Evolutionary conservation across 2,113 vertebrate species (phyloP).

Genomic region (Platycercus adscitus): DNA sequence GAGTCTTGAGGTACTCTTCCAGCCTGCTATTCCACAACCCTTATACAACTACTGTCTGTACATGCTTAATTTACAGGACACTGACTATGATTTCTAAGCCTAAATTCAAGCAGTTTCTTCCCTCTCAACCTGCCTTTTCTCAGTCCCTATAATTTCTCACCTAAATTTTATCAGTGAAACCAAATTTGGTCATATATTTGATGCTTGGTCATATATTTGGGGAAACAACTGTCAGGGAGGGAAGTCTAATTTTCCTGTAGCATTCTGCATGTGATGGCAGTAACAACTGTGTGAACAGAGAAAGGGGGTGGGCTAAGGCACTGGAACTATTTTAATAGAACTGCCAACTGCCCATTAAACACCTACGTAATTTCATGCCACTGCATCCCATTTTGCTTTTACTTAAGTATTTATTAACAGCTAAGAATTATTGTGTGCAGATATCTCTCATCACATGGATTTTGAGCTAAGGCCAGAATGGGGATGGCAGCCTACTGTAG

Average conservation of each 20-base stretch:
- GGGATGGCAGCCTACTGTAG: neutral
- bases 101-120: neutral
- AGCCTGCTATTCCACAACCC: neutral
- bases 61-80: neutral
- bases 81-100: neutral
- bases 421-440: neutral
- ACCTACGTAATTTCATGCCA: neutral
- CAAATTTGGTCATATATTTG: neutral
- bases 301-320: neutral
- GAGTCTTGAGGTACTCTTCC: neutral
- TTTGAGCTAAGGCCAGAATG: neutral
- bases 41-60: neutral
- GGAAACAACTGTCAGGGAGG: neutral
- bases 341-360: neutral
- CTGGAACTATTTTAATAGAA: neutral
- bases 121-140: neutral
- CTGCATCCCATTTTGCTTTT: neutral
- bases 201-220: neutral
- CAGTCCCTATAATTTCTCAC: neutral
- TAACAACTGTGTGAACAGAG: neutral
- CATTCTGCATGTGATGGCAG: neutral
- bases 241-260: neutral
- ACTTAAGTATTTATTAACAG: neutral
- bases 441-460: neutral
- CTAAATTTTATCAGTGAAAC: neutral